Percentiles rank a stretch among this genome's conserved stretches.
These are phyloP conservation scores for Pristionchus entomophagus DNA, from an alignment of 2,888 invertebrate genomes.

Conservation along the genomic window DNA sequence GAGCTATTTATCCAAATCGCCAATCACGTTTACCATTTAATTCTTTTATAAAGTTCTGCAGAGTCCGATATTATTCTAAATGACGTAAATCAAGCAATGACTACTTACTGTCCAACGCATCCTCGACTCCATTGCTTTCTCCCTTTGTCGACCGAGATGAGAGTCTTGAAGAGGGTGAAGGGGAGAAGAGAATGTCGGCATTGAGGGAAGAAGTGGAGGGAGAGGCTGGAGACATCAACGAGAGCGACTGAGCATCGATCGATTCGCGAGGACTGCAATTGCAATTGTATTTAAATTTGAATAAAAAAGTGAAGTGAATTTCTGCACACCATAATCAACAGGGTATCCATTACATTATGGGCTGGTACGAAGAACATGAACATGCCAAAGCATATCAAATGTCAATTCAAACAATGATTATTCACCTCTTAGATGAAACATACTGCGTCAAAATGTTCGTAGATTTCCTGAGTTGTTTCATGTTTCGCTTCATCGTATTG, in stretches of 20 bases:
- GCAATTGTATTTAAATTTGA: no score
- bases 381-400: no score
- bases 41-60: background rate
- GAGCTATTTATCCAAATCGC: no score
- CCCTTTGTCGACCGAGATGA: background rate
- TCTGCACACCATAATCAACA: no score
- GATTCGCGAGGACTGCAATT: conserved; percentile 37
- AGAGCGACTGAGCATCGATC: conserved; percentile 37
- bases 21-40: no score
- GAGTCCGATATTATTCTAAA: no score
- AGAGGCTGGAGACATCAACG: conserved; percentile 32
- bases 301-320: no score
- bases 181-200: conserved; percentile 30
- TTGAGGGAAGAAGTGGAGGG: background rate
- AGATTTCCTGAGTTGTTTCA: conserved; percentile 40
- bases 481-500: conserved; percentile 19
- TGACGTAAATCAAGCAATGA: no score
- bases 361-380: no score
- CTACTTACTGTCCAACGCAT: conserved; percentile 1
- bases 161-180: background rate
- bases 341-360: no score
- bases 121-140: conserved; percentile 31
- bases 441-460: conserved; percentile 5
- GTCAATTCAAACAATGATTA: no score
- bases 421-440: conserved; percentile 25